Percentiles rank a stretch among this genome's conserved stretches.
Evolutionary conservation across 1,140 invertebrate species (phyloP).

Genomic region (Arion vulgaris): DNA sequence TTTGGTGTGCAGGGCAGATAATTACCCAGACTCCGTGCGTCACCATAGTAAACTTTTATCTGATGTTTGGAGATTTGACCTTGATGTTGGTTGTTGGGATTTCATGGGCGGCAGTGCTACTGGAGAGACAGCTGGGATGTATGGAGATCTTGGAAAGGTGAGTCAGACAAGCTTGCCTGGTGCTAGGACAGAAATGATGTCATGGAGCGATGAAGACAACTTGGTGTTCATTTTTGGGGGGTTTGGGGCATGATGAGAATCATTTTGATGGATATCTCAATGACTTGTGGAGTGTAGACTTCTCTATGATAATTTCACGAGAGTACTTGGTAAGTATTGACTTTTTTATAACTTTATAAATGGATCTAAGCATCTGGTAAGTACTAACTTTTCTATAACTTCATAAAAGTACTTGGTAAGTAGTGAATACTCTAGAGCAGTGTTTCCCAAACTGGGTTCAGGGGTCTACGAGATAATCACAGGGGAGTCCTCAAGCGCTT

Average conservation of each 20-base stretch:
- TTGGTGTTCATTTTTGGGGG: constrained; percentile 52
- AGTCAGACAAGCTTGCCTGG: constrained; percentile 40
- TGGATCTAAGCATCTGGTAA: too few relatives aligned
- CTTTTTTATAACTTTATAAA: too few relatives aligned
- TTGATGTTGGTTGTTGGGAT: constrained; percentile 39
- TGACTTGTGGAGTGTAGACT: constrained; percentile 53
- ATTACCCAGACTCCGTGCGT: constrained; percentile 2
- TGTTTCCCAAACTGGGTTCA: too few relatives aligned
- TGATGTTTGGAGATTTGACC: constrained; percentile 53
- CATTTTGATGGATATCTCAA: constrained; percentile 49
- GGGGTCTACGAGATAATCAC: too few relatives aligned
- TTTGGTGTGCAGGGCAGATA: constrained; percentile 56
- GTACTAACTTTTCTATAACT: too few relatives aligned
- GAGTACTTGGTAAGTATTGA: background rate
- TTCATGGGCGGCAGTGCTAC: constrained; percentile 47
- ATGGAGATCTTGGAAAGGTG: constrained; percentile 30
- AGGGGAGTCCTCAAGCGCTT: too few relatives aligned
- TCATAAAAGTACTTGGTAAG: too few relatives aligned
- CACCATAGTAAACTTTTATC: constrained; percentile 46
- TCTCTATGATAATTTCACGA: constrained; percentile 7
- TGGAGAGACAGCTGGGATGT: constrained; percentile 43
- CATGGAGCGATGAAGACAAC: constrained; percentile 43
- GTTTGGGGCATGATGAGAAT: constrained; percentile 47
- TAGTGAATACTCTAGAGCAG: too few relatives aligned
- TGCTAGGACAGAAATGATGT: constrained; percentile 47